Base-by-base conservation (phyloP, 2,888 invertebrate species). In the Zelleria hepariella region DNA sequence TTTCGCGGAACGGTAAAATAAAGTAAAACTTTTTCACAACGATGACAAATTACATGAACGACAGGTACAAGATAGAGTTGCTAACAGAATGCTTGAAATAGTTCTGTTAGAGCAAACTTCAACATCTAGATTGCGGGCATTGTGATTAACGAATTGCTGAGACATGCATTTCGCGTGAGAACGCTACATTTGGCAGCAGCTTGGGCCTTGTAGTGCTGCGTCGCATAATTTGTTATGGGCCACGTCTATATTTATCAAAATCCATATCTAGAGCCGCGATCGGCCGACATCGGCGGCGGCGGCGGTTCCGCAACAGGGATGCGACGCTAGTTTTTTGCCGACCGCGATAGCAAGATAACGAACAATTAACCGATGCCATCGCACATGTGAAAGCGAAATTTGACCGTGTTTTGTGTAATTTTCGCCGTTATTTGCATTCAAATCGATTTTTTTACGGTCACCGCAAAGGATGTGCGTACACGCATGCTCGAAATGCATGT, bases 401-500 rank as follows among this genome's bases (percentile, higher is more conserved):
- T 26, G 24, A 78, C 67, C 65, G 67, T 67, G 66, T 74, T 80
- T 72, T 70, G 69, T 62, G 75, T 66, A 80, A 83, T 79, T 85
- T 83, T 79, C 67, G 71, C 65, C 60, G 72, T 69, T 75, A 84
- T 86, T 85, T 82, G 80, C 82, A 86, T 86, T 62, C 72, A 78
- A 82, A 82, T 83, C 79, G 73, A 69, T 64, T 80, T 82, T 82
- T 82, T 75, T 71, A 69, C 70, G 64, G 70, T 68, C 67, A 69
- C 66, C 72, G 71, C 65, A 66, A 65, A 69, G 63, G 68, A 69
- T 65, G 66, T 80, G 82, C 82, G 80, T 80, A 81, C 82, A 83
- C 82, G 86, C 85, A 82, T 73, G 76, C 67, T 71, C 73, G 74
- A 69, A 72, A 75, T 74, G 80, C 78, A 79, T 77, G 71, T 74